Evolutionary conservation across 2,797 vertebrate species (phyloP).

Genomic region (Trachops cirrhosus): DNA sequence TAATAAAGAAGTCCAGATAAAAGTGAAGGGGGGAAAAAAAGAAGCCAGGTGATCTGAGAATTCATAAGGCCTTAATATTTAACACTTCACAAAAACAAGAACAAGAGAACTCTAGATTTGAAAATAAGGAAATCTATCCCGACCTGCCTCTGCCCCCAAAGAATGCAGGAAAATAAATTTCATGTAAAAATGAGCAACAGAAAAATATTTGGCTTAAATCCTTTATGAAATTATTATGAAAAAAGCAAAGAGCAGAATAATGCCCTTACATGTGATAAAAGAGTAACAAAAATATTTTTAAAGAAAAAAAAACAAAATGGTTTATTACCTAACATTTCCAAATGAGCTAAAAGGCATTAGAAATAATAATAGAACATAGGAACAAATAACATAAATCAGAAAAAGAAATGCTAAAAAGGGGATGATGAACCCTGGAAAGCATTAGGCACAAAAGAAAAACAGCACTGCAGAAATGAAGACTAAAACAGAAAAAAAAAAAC

Average conservation of each 20-base stretch:
- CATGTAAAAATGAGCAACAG: not conserved
- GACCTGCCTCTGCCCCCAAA: not conserved
- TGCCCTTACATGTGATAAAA: not conserved
- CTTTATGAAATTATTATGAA: not conserved
- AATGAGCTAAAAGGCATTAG: not conserved
- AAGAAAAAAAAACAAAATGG: not conserved
- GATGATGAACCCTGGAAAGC: not conserved
- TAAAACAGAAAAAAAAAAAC: not conserved
- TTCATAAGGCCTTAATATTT: not conserved
- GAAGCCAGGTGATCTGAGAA: not conserved
- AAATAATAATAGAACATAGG: not conserved
- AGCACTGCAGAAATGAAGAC: not conserved
- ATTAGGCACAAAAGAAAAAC: not conserved
- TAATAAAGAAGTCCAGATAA: not conserved
- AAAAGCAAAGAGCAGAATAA: not conserved
- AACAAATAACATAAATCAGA: not conserved
- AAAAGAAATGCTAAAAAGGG: not conserved
- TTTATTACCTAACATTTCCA: not conserved
- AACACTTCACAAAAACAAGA: not conserved
- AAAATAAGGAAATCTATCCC: not conserved
- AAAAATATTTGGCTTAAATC: not conserved
- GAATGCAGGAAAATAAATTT: not conserved
- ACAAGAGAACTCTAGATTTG: not conserved
- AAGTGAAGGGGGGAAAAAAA: not conserved
- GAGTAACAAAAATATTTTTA: not conserved